A percentile compares a stretch with the other conserved stretches of the same genome.
Evolutionary conservation across 2,113 vertebrate genomes (phyloP).

Genomic region (Mustela lutreola): DNA sequence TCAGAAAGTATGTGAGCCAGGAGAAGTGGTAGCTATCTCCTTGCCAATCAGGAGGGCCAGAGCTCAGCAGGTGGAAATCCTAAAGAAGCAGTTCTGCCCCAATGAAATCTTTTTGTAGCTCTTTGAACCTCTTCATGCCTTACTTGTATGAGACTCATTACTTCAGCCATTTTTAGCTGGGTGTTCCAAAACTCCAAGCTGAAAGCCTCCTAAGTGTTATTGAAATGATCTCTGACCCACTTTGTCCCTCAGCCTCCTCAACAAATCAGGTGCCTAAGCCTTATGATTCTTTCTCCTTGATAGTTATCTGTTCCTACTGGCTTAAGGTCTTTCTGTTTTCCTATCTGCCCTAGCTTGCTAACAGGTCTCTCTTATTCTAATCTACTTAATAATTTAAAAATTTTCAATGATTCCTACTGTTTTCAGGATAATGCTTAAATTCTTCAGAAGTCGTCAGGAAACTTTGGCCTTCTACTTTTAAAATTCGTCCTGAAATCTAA

Average conservation of each 20-base stretch:
- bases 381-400: background rate
- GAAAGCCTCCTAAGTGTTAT: background rate
- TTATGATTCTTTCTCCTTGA: background rate
- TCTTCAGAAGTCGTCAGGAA: slow-evolving; percentile 18
- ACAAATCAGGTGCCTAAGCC: background rate
- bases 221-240: background rate
- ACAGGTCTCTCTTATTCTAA: background rate
- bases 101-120: background rate
- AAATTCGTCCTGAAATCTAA: slow-evolving; percentile 38
- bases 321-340: background rate
- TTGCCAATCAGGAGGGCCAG: background rate
- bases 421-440: background rate
- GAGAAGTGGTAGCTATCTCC: background rate
- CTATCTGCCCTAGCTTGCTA: background rate
- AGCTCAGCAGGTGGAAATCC: background rate
- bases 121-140: background rate
- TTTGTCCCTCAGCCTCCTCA: background rate
- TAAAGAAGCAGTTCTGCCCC: background rate
- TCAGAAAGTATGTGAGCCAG: background rate
- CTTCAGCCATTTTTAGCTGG: background rate
- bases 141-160: background rate
- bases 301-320: background rate
- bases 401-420: background rate
- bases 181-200: background rate
- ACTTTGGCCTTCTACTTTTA: background rate